Evolutionary conservation across 2,797 vertebrate genomes (phyloP).

Genomic region (Neoniphon sammara): DNA sequence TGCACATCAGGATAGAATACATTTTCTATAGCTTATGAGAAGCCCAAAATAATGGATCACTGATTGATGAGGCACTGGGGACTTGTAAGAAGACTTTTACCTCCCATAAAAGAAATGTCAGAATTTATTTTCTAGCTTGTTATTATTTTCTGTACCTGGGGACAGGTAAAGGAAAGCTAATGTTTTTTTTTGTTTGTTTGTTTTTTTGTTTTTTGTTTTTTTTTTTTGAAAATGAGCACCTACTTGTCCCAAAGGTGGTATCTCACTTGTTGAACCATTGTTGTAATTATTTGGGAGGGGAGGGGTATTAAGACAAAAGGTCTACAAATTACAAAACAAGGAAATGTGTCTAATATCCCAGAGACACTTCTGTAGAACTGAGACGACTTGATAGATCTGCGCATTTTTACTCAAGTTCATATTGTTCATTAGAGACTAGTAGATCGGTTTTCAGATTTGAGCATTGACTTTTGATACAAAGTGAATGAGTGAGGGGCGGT

Average conservation of each 20-base stretch:
- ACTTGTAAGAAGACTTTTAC: constrained; percentile 63
- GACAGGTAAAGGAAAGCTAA: constrained; percentile 60
- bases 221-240: background rate
- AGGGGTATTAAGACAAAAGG: constrained; percentile 19
- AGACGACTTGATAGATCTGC: constrained; percentile 47
- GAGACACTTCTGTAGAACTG: constrained; percentile 42
- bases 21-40: constrained; percentile 45
- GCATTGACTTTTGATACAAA: constrained; percentile 69
- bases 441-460: constrained; percentile 58
- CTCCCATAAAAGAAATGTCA: constrained; percentile 64
- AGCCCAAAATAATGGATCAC: constrained; percentile 37
- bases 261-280: constrained; percentile 16
- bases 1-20: constrained; percentile 58
- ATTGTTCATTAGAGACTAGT: constrained; percentile 55
- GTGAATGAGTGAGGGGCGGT: constrained; percentile 69
- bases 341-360: constrained; percentile 37
- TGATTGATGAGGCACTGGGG: constrained; percentile 49
- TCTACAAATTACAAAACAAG: constrained; percentile 44
- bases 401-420: constrained; percentile 70
- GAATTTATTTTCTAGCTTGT: constrained; percentile 75
- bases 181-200: constrained; percentile 40
- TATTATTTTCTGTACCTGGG: constrained; percentile 65
- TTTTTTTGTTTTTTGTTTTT: too few species aligned
- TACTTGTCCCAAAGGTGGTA: constrained; percentile 53
- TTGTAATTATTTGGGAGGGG: constrained; percentile 56